These are phyloP conservation scores for Galeopterus variegatus DNA, from an alignment of 2,113 vertebrate species.

Conservation along the genomic window DNA sequence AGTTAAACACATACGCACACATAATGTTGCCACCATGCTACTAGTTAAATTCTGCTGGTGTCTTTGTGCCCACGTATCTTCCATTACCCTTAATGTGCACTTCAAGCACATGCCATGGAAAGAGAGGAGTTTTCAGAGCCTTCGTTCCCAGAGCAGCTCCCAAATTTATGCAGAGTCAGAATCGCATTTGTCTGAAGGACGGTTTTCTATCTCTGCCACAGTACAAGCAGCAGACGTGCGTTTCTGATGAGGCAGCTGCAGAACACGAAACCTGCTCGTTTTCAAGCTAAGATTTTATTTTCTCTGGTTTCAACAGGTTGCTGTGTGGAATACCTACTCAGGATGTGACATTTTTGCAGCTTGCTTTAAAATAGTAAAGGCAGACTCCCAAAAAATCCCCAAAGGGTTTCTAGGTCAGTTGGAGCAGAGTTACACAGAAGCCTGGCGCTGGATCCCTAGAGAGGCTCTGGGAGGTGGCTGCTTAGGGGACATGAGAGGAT, in stretches of 20 bases:
- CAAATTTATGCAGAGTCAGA: conserved; percentile 63
- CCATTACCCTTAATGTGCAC: conserved; percentile 10
- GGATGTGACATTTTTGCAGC: not conserved
- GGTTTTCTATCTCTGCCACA: conserved; percentile 37
- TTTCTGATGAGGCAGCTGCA: conserved; percentile 17
- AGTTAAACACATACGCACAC: not conserved
- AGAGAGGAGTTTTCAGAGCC: not conserved
- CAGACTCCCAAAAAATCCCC: not conserved
- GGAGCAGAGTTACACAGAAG: not conserved
- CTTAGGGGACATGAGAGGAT: not conserved
- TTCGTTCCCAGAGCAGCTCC: conserved; percentile 6
- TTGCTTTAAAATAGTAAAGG: conserved; percentile 24
- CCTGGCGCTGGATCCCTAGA: not conserved
- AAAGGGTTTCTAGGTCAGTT: not conserved
- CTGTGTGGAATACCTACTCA: conserved; percentile 2
- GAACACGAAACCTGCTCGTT: conserved; percentile 40
- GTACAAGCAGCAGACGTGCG: not conserved
- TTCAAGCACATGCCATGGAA: not conserved
- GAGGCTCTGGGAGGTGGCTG: not conserved
- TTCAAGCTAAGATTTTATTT: conserved; percentile 63
- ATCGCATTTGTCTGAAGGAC: not conserved
- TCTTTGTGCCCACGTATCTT: not conserved
- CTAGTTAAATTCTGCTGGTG: not conserved
- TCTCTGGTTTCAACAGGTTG: conserved; percentile 63
- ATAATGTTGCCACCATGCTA: not conserved